phyloP scores from a whole-genome alignment of 2,888 invertebrate species.

The Epinotia brunnichana region DNA sequence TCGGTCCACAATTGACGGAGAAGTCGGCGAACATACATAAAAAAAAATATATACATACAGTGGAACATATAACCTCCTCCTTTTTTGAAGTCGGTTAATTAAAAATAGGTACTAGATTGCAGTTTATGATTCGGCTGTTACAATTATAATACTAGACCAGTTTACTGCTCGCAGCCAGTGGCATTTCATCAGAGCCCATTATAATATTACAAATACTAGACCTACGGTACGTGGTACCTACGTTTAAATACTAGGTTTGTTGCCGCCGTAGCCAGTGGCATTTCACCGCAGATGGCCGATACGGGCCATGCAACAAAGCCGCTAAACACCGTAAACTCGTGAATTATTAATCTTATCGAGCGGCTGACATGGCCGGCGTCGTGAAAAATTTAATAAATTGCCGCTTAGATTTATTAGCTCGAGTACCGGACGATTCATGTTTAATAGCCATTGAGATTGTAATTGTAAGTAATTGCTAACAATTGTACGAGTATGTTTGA shows the following conservation, averaged over 20 bases:
- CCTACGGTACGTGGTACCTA: neutral
- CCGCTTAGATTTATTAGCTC: conserved; percentile 68
- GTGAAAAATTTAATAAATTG: conserved; percentile 81
- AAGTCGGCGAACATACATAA: too few species aligned
- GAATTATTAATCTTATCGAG: conserved; percentile 83
- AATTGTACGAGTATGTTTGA: neutral
- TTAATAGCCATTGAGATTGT: conserved; percentile 48
- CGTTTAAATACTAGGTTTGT: conserved; percentile 12
- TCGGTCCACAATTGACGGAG: too few species aligned
- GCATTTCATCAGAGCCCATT: neutral
- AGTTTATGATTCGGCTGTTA: too few species aligned
- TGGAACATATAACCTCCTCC: too few species aligned
- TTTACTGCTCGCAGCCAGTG: neutral
- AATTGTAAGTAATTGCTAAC: conserved; percentile 31
- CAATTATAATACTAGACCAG: too few species aligned
- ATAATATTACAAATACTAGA: conserved; percentile 11
- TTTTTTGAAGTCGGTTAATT: too few species aligned
- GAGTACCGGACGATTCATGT: conserved; percentile 50
- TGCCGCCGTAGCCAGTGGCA: conserved; percentile 24
- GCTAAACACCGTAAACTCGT: conserved; percentile 82
- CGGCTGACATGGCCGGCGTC: conserved; percentile 70
- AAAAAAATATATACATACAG: too few species aligned
- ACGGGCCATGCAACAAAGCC: conserved; percentile 76
- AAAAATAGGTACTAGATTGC: too few species aligned
- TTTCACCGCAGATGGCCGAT: conserved; percentile 56